phyloP scores from a whole-genome alignment of 2,797 vertebrate species.

The Manis javanica region DNA sequence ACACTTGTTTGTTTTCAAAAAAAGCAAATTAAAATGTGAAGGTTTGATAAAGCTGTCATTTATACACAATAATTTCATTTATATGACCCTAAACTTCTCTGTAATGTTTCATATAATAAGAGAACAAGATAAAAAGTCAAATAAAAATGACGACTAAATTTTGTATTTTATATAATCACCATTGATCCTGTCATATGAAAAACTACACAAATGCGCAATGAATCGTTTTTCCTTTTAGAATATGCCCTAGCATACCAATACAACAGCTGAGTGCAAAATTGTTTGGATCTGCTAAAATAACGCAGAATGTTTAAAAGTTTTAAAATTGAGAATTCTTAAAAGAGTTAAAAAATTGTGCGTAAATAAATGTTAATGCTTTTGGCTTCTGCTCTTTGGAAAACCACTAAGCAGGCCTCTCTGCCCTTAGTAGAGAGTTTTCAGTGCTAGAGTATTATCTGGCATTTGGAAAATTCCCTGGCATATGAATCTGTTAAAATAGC shows the following conservation, averaged over 20 bases:
- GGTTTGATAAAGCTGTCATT: slow-evolving; percentile 29
- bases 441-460: slow-evolving; percentile 40
- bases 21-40: slow-evolving; percentile 53
- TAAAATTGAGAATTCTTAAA: slow-evolving; percentile 27
- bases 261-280: slow-evolving; percentile 11
- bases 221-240: slow-evolving; percentile 38
- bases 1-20: slow-evolving; percentile 25
- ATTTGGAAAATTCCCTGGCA: slow-evolving; percentile 66
- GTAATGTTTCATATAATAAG: slow-evolving; percentile 43
- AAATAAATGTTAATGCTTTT: background rate
- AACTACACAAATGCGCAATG: background rate
- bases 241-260: background rate
- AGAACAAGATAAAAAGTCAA: slow-evolving; percentile 28
- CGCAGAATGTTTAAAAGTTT: slow-evolving; percentile 8
- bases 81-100: background rate
- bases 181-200: slow-evolving; percentile 24
- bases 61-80: background rate
- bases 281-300: slow-evolving; percentile 44
- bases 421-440: slow-evolving; percentile 20
- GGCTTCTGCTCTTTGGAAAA: slow-evolving; percentile 18
- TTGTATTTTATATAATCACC: slow-evolving; percentile 3
- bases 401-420: slow-evolving; percentile 33
- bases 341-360: slow-evolving; percentile 29
- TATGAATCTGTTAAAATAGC: slow-evolving; percentile 70
- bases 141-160: slow-evolving; percentile 27